Percentiles rank a stretch among this genome's conserved stretches.
Conservation (phyloP, 2,113 vertebrate species). For the Tragelaphus imberbis region DNA sequence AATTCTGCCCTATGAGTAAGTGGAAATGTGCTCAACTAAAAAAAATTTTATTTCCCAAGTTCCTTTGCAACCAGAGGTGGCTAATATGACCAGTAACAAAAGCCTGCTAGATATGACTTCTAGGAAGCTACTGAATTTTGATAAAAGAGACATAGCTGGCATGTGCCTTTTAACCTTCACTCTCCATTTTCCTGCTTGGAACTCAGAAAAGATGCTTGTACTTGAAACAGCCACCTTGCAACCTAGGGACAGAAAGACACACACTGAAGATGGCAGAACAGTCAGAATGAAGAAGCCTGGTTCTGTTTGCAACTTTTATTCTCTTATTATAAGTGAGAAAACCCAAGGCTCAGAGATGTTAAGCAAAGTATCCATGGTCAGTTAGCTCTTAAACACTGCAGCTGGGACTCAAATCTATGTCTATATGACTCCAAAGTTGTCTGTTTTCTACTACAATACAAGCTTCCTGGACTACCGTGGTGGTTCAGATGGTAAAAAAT, state of each 20-base stretch:
- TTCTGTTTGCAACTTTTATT: not conserved
- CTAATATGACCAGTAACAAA: not conserved
- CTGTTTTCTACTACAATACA: not conserved
- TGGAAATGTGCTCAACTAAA: not conserved
- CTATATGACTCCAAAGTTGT: not conserved
- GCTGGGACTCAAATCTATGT: not conserved
- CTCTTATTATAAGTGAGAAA: not conserved
- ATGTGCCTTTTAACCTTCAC: not conserved
- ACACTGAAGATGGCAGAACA: not conserved
- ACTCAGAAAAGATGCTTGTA: not conserved
- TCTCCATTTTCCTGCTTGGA: not conserved
- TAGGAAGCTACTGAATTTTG: not conserved
- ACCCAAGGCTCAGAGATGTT: not conserved
- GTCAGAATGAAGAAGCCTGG: not conserved
- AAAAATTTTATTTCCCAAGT: not conserved
- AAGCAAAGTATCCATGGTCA: not conserved
- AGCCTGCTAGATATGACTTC: not conserved
- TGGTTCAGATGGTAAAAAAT: not conserved
- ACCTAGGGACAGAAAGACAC: not conserved
- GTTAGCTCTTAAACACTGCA: not conserved
- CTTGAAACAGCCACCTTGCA: not conserved
- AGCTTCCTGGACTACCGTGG: not conserved
- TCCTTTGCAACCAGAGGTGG: not conserved
- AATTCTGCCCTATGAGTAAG: not conserved
- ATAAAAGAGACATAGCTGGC: not conserved